Percentiles rank a stretch among this genome's conserved stretches.
Evolutionary conservation across 2,797 vertebrate species (phyloP).

Genomic region (Tapirus indicus): DNA sequence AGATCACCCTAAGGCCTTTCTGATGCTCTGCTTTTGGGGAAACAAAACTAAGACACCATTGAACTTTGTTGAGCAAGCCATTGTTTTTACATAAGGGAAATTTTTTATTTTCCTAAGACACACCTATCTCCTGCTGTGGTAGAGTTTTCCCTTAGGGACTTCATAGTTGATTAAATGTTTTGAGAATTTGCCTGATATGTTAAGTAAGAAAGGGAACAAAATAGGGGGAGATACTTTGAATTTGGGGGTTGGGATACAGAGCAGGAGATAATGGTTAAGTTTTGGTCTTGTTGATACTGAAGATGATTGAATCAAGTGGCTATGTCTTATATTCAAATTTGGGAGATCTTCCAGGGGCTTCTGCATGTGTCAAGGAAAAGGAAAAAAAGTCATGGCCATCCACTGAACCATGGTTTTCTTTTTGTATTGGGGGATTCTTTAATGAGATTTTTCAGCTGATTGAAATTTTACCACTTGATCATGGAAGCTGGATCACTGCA

Average conservation of each 20-base stretch:
- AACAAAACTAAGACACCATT: background rate
- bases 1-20: background rate
- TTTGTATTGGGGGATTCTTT: background rate
- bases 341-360: background rate
- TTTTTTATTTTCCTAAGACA: background rate
- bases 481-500: background rate
- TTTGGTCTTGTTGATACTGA: background rate
- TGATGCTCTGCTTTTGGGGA: background rate
- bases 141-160: background rate
- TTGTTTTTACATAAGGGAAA: background rate
- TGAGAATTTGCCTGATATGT: background rate
- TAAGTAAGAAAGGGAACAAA: background rate
- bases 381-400: background rate
- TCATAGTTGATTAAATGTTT: background rate
- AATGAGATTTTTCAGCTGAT: background rate
- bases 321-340: background rate
- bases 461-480: background rate
- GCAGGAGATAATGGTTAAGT: background rate
- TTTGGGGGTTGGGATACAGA: background rate
- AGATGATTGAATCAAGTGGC: background rate
- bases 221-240: background rate
- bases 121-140: background rate
- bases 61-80: background rate
- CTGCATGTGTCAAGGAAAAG: background rate
- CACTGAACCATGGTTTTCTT: background rate